A percentile compares a stretch with the other conserved stretches of the same genome.
Evolutionary conservation across 2,113 vertebrate species (phyloP).

Genomic region (Columbina picui): DNA sequence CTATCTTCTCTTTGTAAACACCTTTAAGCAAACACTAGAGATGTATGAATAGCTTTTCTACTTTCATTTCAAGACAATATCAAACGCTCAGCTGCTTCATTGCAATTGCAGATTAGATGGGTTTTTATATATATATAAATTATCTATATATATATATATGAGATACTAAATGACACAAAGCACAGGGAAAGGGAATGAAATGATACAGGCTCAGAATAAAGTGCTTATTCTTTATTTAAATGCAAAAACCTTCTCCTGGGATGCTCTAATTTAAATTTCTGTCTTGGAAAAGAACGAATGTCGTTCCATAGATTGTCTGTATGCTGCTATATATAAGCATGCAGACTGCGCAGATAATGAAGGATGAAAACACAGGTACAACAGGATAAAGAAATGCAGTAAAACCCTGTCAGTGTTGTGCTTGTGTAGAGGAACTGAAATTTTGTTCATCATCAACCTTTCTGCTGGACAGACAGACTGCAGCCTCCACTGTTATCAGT

Average conservation of each 20-base stretch:
- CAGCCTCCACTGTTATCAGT: background rate
- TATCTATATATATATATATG: background rate
- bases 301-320: background rate
- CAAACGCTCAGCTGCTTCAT: background rate
- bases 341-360: background rate
- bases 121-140: background rate
- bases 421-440: background rate
- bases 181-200: background rate
- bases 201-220: conserved; percentile 22
- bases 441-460: background rate
- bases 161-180: conserved; percentile 42
- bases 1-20: conserved; percentile 34
- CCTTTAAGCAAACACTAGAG: conserved; percentile 53
- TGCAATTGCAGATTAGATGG: conserved; percentile 11
- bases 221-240: conserved; percentile 41
- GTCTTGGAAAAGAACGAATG: background rate
- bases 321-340: background rate
- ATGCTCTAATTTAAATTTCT: conserved; percentile 33
- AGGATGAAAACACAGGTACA: background rate
- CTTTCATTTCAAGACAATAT: conserved; percentile 46
- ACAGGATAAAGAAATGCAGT: background rate
- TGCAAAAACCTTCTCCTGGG: background rate
- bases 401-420: background rate
- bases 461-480: background rate
- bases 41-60: conserved; percentile 30